Evolutionary conservation across 1,140 invertebrate genomes (phyloP), one percentile per base, ranked within the genome.

Genomic region (Cotesia vestalis): DNA sequence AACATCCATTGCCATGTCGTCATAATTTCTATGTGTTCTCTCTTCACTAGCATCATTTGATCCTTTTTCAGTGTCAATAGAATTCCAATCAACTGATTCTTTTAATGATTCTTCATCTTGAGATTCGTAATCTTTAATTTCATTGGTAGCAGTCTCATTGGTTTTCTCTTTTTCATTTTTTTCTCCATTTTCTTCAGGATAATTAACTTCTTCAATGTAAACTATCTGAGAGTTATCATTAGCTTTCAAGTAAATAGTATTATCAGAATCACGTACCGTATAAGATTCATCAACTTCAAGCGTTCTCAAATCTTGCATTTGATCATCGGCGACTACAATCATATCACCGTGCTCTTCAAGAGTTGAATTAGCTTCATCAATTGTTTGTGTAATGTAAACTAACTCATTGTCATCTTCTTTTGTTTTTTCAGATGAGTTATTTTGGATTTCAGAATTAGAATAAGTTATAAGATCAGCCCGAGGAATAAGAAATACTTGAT

Each of bases 401-500:
- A 55, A 12, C 14, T 60, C 66, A 38, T 20, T 14, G 57, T 57
- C 53, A 1, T 55, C 66, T 8, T 68, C 53, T 20, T 57, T 64
- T 57, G 27, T 0, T 20, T 71, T 68, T 34, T 11, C 53, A 46
- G 4, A 35, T 20, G 59, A 46, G 6, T 71, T 14, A 14, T 60
- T 53, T 60, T 68, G 71, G 68, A 12, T 34, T 3, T 75, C 73
- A 11, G 14, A 36, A n/a, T 64, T 63, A 4, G 34, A 69, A 52
- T 69, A 69, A 11, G 61, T 68, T n/a, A 51, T n/a, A 12, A 64
- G 14, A 27, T 80, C 73, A 11, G 75, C 77, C 57, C 70, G 73
- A 0, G 80, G 76, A 75, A 82, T 78, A 0, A 79, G 67, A 63
- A 79, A 79, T 36, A 61, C 59, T 61, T 73, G 64, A 57, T 72